These are phyloP conservation scores for Lanistes nyassanus DNA, from an alignment of 1,140 invertebrate species.

Conservation along the genomic window DNA sequence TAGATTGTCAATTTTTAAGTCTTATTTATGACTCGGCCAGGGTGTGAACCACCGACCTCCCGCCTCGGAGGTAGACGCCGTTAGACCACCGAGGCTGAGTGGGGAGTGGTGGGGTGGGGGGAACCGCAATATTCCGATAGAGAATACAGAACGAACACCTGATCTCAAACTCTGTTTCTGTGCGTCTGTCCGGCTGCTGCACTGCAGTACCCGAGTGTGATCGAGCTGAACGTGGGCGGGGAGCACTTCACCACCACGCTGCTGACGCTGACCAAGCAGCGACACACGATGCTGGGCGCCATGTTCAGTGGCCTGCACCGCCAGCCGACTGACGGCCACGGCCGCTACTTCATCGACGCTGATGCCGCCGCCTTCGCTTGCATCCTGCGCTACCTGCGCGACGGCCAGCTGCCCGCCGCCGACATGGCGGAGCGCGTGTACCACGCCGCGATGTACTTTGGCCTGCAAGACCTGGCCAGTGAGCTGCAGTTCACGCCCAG, in stretches of 20 bases:
- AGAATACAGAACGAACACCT: no score
- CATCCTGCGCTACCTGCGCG: constrained; percentile 53
- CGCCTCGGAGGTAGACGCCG: no score
- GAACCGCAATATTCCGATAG: no score
- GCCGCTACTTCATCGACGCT: constrained; percentile 60
- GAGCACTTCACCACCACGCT: constrained; percentile 54
- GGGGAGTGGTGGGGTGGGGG: no score
- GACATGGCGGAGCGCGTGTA: constrained; percentile 43
- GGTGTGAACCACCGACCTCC: no score
- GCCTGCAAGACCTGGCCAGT: constrained; percentile 45
- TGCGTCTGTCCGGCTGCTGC: not conserved
- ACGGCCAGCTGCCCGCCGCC: constrained; percentile 47
- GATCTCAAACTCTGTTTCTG: no score
- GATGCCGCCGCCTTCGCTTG: constrained; percentile 53
- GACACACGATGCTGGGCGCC: constrained; percentile 59
- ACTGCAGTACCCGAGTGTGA: constrained; percentile 50
- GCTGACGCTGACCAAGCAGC: constrained; percentile 53
- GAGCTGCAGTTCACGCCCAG: constrained; percentile 45
- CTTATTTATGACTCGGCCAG: no score
- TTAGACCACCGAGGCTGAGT: no score
- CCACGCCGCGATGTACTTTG: constrained; percentile 54
- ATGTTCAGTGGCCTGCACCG: constrained; percentile 64
- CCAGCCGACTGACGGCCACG: constrained; percentile 54
- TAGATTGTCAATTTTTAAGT: no score
- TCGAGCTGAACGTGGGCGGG: constrained; percentile 63